A percentile compares a stretch with the other conserved stretches of the same genome.
Evolutionary conservation across 2,113 vertebrate species (phyloP).

Genomic region (Perca flavescens): DNA sequence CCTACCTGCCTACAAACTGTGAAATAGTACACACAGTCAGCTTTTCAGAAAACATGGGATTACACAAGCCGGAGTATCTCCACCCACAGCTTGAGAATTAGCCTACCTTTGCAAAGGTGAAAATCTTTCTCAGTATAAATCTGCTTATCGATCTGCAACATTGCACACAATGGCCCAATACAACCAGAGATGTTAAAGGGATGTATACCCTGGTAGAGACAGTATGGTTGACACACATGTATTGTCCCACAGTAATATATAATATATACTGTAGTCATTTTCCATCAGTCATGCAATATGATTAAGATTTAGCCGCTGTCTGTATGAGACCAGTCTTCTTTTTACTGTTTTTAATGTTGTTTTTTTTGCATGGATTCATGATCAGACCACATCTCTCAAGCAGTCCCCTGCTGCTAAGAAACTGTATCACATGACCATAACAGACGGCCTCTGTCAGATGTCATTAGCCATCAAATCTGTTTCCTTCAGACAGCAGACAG

Average conservation of each 20-base stretch:
- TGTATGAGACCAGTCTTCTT: slow-evolving; percentile 9
- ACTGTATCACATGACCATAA: slow-evolving; percentile 79
- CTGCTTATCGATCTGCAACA: slow-evolving; percentile 8
- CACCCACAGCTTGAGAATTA: too few species aligned
- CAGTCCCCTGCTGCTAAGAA: slow-evolving; percentile 45
- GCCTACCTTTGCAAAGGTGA: too few species aligned
- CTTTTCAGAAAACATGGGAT: too few species aligned
- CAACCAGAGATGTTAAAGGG: background rate
- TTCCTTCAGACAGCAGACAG: slow-evolving; percentile 74
- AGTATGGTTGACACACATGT: background rate
- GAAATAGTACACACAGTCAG: too few species aligned
- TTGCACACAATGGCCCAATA: background rate
- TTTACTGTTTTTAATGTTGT: slow-evolving; percentile 38
- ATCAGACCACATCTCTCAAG: slow-evolving; percentile 61
- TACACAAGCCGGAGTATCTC: too few species aligned
- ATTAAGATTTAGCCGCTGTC: slow-evolving; percentile 14
- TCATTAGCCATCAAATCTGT: slow-evolving; percentile 80
- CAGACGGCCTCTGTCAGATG: slow-evolving; percentile 82
- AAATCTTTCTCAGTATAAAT: background rate
- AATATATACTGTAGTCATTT: background rate
- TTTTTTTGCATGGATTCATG: slow-evolving; percentile 41
- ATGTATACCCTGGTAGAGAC: background rate
- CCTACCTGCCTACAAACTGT: too few species aligned
- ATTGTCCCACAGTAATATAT: background rate
- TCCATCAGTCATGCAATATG: background rate